These are phyloP conservation scores for Mastomys coucha DNA, from an alignment of 2,113 vertebrate genomes.

Conservation along the genomic window DNA sequence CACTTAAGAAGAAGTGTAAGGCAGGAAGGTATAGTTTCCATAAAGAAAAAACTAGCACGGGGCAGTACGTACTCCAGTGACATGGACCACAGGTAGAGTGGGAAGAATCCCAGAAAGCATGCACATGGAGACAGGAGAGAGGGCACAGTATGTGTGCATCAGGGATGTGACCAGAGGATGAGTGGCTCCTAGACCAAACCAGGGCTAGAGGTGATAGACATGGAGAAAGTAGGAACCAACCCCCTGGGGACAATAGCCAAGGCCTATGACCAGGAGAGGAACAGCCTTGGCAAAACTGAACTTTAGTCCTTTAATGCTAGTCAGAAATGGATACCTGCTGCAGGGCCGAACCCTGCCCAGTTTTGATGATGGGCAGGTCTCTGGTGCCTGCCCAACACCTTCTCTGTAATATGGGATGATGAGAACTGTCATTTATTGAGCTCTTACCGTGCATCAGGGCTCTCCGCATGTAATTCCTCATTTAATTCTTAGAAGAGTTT, in stretches of 20 bases:
- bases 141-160: neutral
- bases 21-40: neutral
- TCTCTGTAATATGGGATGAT: neutral
- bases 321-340: neutral
- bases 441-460: neutral
- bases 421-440: neutral
- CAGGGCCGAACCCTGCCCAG: neutral
- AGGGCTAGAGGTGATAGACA: neutral
- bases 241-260: neutral
- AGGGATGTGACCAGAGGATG: neutral
- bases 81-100: neutral
- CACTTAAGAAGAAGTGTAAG: neutral
- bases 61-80: neutral
- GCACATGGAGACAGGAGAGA: fast-evolving
- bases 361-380: neutral
- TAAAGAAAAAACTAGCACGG: neutral
- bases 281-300: neutral
- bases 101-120: neutral
- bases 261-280: neutral
- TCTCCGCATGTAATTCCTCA: neutral
- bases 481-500: neutral
- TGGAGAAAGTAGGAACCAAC: neutral
- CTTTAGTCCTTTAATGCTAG: neutral
- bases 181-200: neutral
- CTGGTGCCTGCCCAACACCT: neutral